A percentile compares a stretch with the other conserved stretches of the same genome.
phyloP scores from a whole-genome alignment of 37 sponge, comb jelly and placozoan genomes.

The Petrosia ficiformis region DNA sequence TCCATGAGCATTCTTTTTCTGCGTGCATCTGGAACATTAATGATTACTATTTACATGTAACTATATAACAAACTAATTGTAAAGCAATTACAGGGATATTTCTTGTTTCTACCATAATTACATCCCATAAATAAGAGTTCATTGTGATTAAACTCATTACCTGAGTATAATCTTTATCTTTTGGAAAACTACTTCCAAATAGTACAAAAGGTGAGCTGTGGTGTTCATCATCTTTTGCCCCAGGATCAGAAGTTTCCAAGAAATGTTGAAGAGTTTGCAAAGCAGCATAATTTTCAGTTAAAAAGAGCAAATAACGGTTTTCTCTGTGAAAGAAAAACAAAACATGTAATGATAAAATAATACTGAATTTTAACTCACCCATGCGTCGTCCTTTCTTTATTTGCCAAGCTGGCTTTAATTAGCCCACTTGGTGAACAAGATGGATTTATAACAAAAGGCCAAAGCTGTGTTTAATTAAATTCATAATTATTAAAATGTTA shows the following conservation, averaged over 20 bases:
- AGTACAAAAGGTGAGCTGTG: constrained; percentile 52
- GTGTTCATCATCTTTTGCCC: not conserved
- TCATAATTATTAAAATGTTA: too few species aligned
- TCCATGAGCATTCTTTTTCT: too few species aligned
- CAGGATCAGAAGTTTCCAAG: not conserved
- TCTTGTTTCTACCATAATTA: too few species aligned
- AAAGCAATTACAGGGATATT: too few species aligned
- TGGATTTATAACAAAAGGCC: constrained; percentile 46
- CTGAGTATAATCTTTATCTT: constrained; percentile 82
- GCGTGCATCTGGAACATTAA: too few species aligned
- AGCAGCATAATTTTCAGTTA: constrained; percentile 80
- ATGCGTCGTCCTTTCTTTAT: constrained; percentile 59
- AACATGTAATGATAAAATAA: too few species aligned
- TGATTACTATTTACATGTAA: too few species aligned
- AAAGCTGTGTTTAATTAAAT: too few species aligned
- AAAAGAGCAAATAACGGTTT: constrained; percentile 72
- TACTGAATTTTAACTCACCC: constrained; percentile 50
- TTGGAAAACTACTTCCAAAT: constrained; percentile 84
- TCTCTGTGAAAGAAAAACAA: too few species aligned
- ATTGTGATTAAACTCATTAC: too few species aligned
- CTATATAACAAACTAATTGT: too few species aligned
- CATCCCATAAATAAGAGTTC: too few species aligned
- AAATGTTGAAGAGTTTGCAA: constrained; percentile 74
- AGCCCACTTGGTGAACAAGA: constrained; percentile 72
- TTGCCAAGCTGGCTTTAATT: constrained; percentile 70